Conservation (phyloP, 2,888 invertebrate genomes). For the Amitus sp. region DNA sequence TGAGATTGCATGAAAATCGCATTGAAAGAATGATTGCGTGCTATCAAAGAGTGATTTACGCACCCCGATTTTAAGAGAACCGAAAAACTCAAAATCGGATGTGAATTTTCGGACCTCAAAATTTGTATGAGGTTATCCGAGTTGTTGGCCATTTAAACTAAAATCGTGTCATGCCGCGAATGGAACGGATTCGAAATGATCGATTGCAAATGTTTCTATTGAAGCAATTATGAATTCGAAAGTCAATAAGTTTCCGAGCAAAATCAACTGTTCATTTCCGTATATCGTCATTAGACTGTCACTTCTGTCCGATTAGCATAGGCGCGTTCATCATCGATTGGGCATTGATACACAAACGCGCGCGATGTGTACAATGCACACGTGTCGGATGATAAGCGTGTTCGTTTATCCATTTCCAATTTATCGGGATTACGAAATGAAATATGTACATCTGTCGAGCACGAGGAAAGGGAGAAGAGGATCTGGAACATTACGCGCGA, state of each 20-base stretch:
- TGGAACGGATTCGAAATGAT: too few relatives aligned
- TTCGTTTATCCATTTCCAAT: constrained; percentile 39
- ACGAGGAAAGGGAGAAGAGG: constrained; percentile 15
- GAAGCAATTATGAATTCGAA: too few relatives aligned
- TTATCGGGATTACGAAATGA: constrained; percentile 23
- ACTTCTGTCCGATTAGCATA: constrained; percentile 27
- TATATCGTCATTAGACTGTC: constrained; percentile 25
- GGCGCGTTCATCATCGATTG: constrained; percentile 27
- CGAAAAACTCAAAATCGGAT: too few relatives aligned
- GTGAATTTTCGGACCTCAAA: too few relatives aligned
- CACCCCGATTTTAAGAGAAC: too few relatives aligned
- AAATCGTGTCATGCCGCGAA: too few relatives aligned
- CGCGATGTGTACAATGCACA: constrained; percentile 25
- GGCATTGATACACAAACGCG: constrained; percentile 22
- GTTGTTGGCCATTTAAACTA: too few relatives aligned
- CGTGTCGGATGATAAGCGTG: constrained; percentile 33
- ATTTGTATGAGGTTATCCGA: too few relatives aligned
- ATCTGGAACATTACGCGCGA: constrained; percentile 44
- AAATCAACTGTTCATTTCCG: constrained; percentile 27
- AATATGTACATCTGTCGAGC: constrained; percentile 33
- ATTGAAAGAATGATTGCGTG: too few relatives aligned
- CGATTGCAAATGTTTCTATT: too few relatives aligned
- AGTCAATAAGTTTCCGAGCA: not conserved
- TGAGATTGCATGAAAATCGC: too few relatives aligned
- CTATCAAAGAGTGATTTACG: too few relatives aligned